These are phyloP conservation scores for Agriopis leucophaearia DNA, from an alignment of 2,888 invertebrate genomes.

Conservation along the genomic window DNA sequence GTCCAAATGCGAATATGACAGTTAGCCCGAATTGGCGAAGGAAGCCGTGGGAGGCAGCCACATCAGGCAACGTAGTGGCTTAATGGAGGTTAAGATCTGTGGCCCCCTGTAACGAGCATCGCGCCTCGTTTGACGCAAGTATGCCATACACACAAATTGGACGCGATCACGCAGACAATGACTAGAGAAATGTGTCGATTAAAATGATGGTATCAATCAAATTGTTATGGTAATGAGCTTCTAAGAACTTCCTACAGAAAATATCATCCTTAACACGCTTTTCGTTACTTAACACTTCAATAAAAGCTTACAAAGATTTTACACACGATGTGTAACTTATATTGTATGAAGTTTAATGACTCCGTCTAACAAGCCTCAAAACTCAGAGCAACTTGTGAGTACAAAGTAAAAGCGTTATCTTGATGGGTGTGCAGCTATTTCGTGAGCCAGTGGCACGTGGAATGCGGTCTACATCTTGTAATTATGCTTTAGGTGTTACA, in stretches of 20 bases:
- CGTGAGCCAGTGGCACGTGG: conserved; percentile 58
- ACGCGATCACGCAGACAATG: conserved; percentile 52
- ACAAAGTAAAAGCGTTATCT: conserved; percentile 14
- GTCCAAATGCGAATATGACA: conserved; percentile 61
- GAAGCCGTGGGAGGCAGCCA: conserved; percentile 76
- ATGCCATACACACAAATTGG: conserved; percentile 68
- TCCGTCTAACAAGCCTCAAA: background rate
- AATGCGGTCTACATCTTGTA: conserved; percentile 70
- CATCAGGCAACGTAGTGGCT: conserved; percentile 71
- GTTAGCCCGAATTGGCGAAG: conserved; percentile 74
- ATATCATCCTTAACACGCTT: background rate
- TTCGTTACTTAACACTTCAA: background rate
- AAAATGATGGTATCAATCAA: conserved; percentile 29
- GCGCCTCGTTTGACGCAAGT: conserved; percentile 73
- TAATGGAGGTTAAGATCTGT: conserved; percentile 84
- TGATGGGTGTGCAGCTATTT: conserved; percentile 44
- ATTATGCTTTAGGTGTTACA: conserved; percentile 49
- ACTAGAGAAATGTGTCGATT: conserved; percentile 42
- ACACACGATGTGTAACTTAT: background rate
- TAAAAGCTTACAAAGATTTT: no score
- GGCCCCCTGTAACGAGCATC: conserved; percentile 74
- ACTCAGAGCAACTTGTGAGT: background rate
- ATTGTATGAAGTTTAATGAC: conserved; percentile 1
- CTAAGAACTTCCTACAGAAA: background rate
- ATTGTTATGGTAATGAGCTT: conserved; percentile 1